A percentile compares a stretch with the other conserved stretches of the same genome.
These are phyloP conservation scores for Amphipoea lucens DNA, from an alignment of 2,888 invertebrate genomes.

Conservation along the genomic window DNA sequence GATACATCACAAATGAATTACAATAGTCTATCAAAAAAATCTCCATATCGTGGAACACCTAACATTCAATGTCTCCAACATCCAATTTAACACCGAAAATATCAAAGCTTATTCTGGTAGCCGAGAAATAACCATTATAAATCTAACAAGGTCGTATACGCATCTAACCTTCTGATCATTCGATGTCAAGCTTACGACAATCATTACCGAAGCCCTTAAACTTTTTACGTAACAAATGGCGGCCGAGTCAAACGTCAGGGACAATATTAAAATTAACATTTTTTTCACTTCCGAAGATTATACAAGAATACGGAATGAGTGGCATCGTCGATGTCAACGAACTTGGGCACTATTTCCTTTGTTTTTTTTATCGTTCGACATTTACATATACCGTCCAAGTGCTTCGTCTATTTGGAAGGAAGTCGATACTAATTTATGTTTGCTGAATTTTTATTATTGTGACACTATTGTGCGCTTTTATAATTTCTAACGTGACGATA, in stretches of 20 bases:
- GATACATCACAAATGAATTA: not conserved
- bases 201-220: conserved; percentile 27
- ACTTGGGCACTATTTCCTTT: conserved; percentile 59
- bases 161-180: conserved; percentile 30
- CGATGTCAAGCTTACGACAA: conserved; percentile 17
- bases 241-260: conserved; percentile 44
- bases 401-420: conserved; percentile 27
- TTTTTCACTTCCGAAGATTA: conserved; percentile 62
- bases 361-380: conserved; percentile 50
- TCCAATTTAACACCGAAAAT: not conserved
- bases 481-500: too few relatives aligned
- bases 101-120: not conserved
- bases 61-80: not conserved
- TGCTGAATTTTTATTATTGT: conserved; percentile 20
- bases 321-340: conserved; percentile 51
- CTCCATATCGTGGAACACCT: not conserved
- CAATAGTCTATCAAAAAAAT: not conserved
- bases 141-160: not conserved
- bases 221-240: conserved; percentile 40
- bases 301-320: conserved; percentile 59
- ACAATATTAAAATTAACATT: conserved; percentile 50
- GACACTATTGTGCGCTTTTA: too few relatives aligned
- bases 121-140: not conserved
- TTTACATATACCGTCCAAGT: conserved; percentile 42
- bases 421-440: conserved; percentile 1